Conservation (phyloP, 2,888 invertebrate species). For the Malthinus seriepunctatus region DNA sequence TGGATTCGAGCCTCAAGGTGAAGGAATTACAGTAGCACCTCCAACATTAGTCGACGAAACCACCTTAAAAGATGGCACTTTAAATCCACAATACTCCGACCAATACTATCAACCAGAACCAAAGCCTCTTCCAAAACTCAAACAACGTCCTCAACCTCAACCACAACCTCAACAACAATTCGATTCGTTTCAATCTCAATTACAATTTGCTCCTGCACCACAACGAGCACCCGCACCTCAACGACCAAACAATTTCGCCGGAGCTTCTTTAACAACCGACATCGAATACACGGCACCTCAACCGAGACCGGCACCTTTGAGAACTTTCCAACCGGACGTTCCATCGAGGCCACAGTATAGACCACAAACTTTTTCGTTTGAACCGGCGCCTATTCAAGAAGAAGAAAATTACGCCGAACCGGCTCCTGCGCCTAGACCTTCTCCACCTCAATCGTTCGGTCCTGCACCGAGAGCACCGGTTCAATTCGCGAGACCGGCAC, state of each 20-base stretch:
- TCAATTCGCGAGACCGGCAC: constrained; percentile 37
- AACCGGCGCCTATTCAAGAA: constrained; percentile 44
- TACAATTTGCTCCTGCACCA: constrained; percentile 34
- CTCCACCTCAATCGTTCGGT: constrained; percentile 6
- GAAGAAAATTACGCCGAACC: constrained; percentile 43
- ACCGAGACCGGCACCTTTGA: constrained; percentile 34
- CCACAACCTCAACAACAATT: constrained; percentile 34
- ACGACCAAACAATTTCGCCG: constrained; percentile 39
- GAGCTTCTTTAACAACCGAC: constrained; percentile 43
- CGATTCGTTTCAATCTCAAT: constrained; percentile 31
- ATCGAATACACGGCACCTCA: constrained; percentile 42
- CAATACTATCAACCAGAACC: constrained; percentile 37
- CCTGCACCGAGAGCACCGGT: constrained; percentile 46
- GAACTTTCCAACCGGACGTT: constrained; percentile 40
- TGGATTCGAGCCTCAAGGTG: constrained; percentile 85
- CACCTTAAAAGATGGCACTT: constrained; percentile 52
- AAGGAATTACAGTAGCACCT: constrained; percentile 80
- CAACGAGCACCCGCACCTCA: constrained; percentile 24
- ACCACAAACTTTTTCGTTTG: constrained; percentile 43
- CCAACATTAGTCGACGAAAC: constrained; percentile 65
- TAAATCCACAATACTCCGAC: constrained; percentile 52
- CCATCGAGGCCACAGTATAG: constrained; percentile 38
- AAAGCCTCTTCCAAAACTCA: constrained; percentile 38
- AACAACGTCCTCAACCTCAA: constrained; percentile 32
- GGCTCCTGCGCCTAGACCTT: constrained; percentile 38